Base-by-base conservation (phyloP, 2,797 vertebrate genomes). In the Pangasius mekongensis region DNA sequence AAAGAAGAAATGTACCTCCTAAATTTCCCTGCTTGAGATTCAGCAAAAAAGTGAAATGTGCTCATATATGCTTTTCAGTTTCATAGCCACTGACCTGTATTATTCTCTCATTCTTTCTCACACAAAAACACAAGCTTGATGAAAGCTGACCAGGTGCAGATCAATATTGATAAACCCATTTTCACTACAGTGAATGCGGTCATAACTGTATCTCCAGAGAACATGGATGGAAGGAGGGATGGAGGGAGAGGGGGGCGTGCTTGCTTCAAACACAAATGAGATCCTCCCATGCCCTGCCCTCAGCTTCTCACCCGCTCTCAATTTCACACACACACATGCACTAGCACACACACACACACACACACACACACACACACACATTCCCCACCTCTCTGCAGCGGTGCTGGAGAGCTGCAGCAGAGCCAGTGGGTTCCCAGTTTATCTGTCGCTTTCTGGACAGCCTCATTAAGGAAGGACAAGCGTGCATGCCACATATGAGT, bases 221-320 rank as follows among this genome's bases (percentile, higher is more conserved):
- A n/a, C 6, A 24, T 84, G 84, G 64, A 47, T 58, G 27, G 71
- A 91, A 84, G 87, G 71, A 85, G 89, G 86, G 88, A 83, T 83
- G 73, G 89, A 92, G 74, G 64, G 87, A 85, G 81, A 87, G 77
- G 90, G 83, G 56, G 77, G 77, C 87, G 91, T 92, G 90, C 93
- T 92, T 90, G 91, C 92, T 92, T 90, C 92, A 95, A 95, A 96
- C 96, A 94, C 94, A 95, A 95, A 95, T 95, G 91, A 96, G 94
- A 91, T 91, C 87, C 88, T 73, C 81, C 54, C 80, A 84, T 85
- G 56, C 71, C 66, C 80, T 89, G 84, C 82, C 89, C 71, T 86
- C 85, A 66, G 83, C 62, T 83, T 82, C 89, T 20, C 82, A 80
- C 86, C 10, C 83, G 60, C 82, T 33, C 82, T 52, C 33, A 39